A percentile compares a stretch with the other conserved stretches of the same genome.
Conservation (phyloP, 2,888 invertebrate species). For the Sipha maydis region DNA sequence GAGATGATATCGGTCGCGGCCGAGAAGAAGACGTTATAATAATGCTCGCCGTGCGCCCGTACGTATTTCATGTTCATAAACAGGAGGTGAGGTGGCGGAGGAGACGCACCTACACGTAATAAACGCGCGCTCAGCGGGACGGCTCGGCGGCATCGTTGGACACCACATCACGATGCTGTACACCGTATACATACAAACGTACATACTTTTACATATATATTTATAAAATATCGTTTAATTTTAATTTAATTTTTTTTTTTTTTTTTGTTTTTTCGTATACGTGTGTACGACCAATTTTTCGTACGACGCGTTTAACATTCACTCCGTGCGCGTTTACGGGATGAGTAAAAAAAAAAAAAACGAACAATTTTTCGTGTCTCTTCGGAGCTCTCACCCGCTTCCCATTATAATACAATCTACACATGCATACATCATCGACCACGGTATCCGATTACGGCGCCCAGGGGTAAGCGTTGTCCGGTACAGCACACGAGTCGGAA, state of each 20-base stretch:
- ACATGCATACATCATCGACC: background rate
- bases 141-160: background rate
- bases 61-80: too few species aligned
- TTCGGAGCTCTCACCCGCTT: too few species aligned
- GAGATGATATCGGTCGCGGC: constrained; percentile 48
- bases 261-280: background rate
- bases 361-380: background rate
- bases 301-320: background rate
- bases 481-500: background rate
- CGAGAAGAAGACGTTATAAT: constrained; percentile 6
- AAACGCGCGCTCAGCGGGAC: constrained; percentile 28
- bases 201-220: background rate
- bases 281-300: too few species aligned
- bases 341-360: background rate
- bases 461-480: too few species aligned
- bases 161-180: too few species aligned
- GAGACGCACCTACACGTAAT: background rate
- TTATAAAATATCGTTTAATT: background rate
- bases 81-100: too few species aligned
- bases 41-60: background rate
- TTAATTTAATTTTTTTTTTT: background rate
- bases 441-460: constrained; percentile 25
- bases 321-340: background rate
- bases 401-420: too few species aligned
- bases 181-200: too few species aligned